A percentile compares a stretch with the other conserved stretches of the same genome.
Evolutionary conservation across 2,888 invertebrate genomes (phyloP).

Genomic region (Saturnia japonica): DNA sequence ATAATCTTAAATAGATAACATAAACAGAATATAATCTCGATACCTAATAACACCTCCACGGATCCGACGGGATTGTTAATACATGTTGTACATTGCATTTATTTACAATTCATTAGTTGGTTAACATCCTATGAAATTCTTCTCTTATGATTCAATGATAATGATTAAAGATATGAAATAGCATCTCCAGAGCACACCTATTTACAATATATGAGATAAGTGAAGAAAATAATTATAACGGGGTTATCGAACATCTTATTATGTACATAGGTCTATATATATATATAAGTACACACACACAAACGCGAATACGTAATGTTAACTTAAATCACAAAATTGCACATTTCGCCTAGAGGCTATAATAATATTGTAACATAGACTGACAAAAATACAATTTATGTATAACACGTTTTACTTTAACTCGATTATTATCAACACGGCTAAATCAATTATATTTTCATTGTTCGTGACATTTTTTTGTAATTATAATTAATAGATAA

Average conservation of each 20-base stretch:
- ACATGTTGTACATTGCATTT: too few relatives aligned
- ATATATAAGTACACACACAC: not conserved
- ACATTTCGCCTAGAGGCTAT: not conserved
- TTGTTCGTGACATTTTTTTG: slow-evolving; percentile 1
- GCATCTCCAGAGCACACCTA: not conserved
- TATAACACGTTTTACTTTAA: not conserved
- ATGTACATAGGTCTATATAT: not conserved
- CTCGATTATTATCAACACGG: not conserved
- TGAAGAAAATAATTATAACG: not conserved
- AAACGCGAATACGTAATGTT: not conserved
- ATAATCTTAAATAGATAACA: too few relatives aligned
- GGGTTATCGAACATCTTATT: not conserved
- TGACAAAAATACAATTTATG: not conserved
- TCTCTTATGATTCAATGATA: not conserved
- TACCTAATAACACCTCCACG: too few relatives aligned
- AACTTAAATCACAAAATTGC: not conserved
- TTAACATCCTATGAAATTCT: not conserved
- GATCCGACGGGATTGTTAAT: too few relatives aligned
- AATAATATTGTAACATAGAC: not conserved
- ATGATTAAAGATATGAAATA: not conserved
- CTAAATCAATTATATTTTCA: not conserved
- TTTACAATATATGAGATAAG: not conserved
- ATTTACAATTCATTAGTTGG: too few relatives aligned
- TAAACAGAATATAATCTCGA: too few relatives aligned
- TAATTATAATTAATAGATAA: slow-evolving; percentile 9